Base-by-base conservation (phyloP, 2,888 invertebrate genomes). In the Crocallis elinguaria region DNA sequence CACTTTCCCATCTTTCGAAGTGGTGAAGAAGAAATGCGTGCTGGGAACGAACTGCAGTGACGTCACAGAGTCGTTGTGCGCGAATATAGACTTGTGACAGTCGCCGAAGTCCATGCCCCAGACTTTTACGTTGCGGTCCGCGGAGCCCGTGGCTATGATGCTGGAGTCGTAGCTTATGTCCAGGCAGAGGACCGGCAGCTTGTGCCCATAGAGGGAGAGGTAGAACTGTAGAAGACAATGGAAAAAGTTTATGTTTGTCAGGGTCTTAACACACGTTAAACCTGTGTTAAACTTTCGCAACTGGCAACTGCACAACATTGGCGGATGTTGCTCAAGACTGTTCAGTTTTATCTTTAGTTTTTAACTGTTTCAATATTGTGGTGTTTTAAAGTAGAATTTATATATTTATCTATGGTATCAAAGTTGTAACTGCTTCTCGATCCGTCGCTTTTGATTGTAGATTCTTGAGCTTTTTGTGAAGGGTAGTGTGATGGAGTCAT, bases 51-150 rank as follows among this genome's bases (percentile, higher is more conserved):
- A 99, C 71, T 95, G 94, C 23, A 99, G 80, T 23, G 96, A 94
- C 53, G 97, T 98, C 7, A 99, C 95, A 0, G 98, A 97, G 82
- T 98, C 98, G 72, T 99, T 98, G 82, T 99, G 99, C 0, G 98
- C 99, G 83, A 98, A 98, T 65, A 99, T 93, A 0, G 98, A 98
- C 73, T 94, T 95, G 87, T 98, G 99, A 69, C 98, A 99, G 83
- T 99, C 98, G n/a, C 99, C 99, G 82, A 98, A 99, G 86, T 99
- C 98, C 88, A 99, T 93, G 25, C 99, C 99, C 99, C 99, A 99
- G 58, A 99, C 95, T 92, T 99, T 98, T 19, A 99, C 94, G 81
- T 97, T 98, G 30, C 98, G 94, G 90, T 99, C 99, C 0, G 97
- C 96, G 1, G 99, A 98, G 5, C 99, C 99, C 0, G 99, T 98